Conservation (phyloP, 2,113 vertebrate genomes). For the Echinops telfairi region DNA sequence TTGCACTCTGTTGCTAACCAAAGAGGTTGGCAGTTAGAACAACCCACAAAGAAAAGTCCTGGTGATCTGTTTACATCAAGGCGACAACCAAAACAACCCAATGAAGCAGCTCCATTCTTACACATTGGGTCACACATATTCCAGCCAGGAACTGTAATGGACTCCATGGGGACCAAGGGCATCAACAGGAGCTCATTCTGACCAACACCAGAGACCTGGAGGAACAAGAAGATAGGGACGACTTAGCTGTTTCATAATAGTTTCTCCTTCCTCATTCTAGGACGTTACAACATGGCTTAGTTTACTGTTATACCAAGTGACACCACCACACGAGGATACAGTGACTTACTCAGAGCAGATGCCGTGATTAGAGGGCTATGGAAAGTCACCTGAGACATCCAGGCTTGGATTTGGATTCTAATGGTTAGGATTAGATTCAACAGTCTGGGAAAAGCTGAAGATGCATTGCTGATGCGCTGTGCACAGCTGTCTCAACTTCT, state of each 20-base stretch:
- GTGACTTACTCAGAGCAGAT: conserved; percentile 67
- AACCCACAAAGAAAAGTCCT: neutral
- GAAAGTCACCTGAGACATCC: conserved; percentile 71
- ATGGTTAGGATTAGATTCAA: conserved; percentile 35
- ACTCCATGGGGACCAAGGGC: neutral
- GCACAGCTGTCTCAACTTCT: neutral
- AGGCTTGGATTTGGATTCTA: conserved; percentile 65
- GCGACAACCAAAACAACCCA: neutral
- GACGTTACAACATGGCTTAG: conserved; percentile 44
- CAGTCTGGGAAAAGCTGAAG: neutral
- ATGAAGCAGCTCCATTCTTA: neutral
- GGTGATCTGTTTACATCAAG: neutral
- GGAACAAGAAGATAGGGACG: neutral
- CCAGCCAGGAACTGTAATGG: neutral
- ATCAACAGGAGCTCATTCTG: neutral
- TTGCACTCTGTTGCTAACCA: neutral
- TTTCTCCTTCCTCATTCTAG: conserved; percentile 5
- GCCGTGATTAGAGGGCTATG: conserved; percentile 73
- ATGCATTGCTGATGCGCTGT: neutral
- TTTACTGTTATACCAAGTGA: conserved; percentile 73
- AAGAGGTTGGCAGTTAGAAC: neutral
- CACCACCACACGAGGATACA: conserved; percentile 61
- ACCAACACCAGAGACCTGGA: too few species aligned
- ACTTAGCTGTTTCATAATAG: neutral
- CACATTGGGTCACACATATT: too few species aligned